phyloP scores from a whole-genome alignment of 2,888 invertebrate genomes.

The Dusona sp. region DNA sequence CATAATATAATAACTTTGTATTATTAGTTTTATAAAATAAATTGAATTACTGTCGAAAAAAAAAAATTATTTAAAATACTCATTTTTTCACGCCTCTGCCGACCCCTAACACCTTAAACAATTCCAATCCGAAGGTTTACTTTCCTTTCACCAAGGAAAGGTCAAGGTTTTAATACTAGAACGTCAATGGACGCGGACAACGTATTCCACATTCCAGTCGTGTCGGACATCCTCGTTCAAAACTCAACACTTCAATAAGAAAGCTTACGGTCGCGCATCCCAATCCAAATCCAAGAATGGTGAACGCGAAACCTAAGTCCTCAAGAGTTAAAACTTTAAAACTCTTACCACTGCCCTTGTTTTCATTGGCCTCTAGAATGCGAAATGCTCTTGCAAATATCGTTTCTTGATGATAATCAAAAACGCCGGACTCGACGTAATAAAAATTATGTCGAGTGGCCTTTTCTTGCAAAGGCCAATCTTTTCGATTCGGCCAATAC shows the following conservation, averaged over 20 bases:
- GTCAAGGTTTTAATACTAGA: neutral
- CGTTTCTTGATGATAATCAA: too few relatives aligned
- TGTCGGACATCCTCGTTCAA: neutral
- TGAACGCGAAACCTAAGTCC: slow-evolving; percentile 40
- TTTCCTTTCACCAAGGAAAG: neutral
- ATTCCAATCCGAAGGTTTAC: neutral
- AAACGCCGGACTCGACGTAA: neutral
- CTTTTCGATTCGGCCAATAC: slow-evolving; percentile 9
- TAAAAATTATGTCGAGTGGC: neutral
- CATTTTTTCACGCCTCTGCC: too few relatives aligned
- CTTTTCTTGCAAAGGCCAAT: slow-evolving; percentile 35
- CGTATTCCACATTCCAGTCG: neutral
- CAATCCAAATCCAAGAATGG: slow-evolving; percentile 34
- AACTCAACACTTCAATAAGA: slow-evolving; percentile 11
- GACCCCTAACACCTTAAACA: too few relatives aligned
- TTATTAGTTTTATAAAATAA: too few relatives aligned
- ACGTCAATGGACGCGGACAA: neutral
- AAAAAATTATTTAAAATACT: too few relatives aligned
- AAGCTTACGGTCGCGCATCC: neutral
- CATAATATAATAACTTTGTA: too few relatives aligned
- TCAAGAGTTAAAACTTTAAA: neutral
- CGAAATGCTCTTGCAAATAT: too few relatives aligned
- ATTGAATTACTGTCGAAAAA: too few relatives aligned
- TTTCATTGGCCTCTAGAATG: neutral
- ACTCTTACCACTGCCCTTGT: neutral